Evolutionary conservation across 2,888 invertebrate genomes (phyloP).

Genomic region (Oscheius sp.): DNA sequence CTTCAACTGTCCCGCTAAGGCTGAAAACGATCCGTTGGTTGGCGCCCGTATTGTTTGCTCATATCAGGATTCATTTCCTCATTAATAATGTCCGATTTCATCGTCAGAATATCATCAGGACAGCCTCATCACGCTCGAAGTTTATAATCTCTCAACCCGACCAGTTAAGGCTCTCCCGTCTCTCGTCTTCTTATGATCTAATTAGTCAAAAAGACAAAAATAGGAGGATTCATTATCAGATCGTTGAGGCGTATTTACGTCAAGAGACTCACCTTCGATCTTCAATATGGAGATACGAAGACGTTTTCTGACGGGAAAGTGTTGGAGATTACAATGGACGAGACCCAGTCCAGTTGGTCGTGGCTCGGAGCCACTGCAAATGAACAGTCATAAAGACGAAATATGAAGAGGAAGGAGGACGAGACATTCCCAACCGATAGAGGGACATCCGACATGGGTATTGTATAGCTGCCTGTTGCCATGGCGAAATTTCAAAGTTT

Average conservation of each 20-base stretch:
- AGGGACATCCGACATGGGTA: not conserved
- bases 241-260: not conserved
- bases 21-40: slow-evolving; percentile 41
- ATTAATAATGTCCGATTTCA: slow-evolving; percentile 13
- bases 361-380: slow-evolving; percentile 50
- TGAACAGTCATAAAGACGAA: slow-evolving; percentile 5
- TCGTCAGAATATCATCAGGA: slow-evolving; percentile 10
- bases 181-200: not conserved
- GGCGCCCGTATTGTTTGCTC: not conserved
- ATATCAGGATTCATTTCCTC: slow-evolving; percentile 13
- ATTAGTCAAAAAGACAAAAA: not conserved
- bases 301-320: slow-evolving; percentile 71
- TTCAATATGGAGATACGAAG: slow-evolving; percentile 70
- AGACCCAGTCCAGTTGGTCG: slow-evolving; percentile 64
- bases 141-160: not conserved
- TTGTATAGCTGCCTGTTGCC: slow-evolving; percentile 19
- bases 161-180: not conserved
- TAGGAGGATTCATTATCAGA: not conserved
- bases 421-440: not conserved
- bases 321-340: slow-evolving; percentile 71
- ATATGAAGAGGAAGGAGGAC: not conserved
- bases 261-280: slow-evolving; percentile 58
- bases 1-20: slow-evolving; percentile 70
- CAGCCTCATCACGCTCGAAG: not conserved
- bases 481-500: slow-evolving; percentile 12